Evolutionary conservation across 2,113 vertebrate genomes (phyloP), one percentile per base, ranked within the genome.

Genomic region (Eretmochelys imbricata): DNA sequence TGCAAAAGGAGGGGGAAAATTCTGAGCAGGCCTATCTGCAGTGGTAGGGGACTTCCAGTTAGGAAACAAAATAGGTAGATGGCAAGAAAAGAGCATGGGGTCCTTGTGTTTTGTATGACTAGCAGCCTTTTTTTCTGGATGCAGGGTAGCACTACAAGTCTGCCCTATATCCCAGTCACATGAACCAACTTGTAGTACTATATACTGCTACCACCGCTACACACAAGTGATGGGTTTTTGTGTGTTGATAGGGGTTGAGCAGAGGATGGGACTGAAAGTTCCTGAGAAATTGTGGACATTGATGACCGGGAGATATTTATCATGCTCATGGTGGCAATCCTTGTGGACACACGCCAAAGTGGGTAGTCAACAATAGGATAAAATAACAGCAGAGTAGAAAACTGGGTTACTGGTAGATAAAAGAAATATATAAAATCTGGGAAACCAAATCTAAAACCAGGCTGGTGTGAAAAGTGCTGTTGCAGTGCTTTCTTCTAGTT

Each of bases 401-500:
- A 62, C 24, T 27, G 65, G 14, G 79, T 46, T 54, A 31, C 3
- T 31, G 85, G 38, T 19, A 89, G 82, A 4, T 24, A 24, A 79
- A 48, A 5, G 2, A 13, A n/a, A 46, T 75, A 19, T n/a, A 1
- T 84, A 31, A 31, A 55, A 69, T 31, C 65, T 94, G 89, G 42
- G 50, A 80, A 93, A 59, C 20, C 19, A 86, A 46, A 69, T 80
- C 51, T 72, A 29, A 62, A 93, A 90, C 29, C 72, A 84, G 49
- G 27, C 76, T 62, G 75, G 46, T 92, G 88, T 57, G 79, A 86
- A 92, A 25, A 55, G 91, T 76, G 3, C 76, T 88, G 49, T 51
- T 94, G 50, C 95, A 59, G 48, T n/a, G 13, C n/a, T 53, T 93
- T 94, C 69, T 89, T 51, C 85, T 79, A 88, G 62, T 85, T 96